A percentile compares a stretch with the other conserved stretches of the same genome.
phyloP scores from a whole-genome alignment of 2,113 vertebrate genomes.

The Ginglymostoma cirratum region DNA sequence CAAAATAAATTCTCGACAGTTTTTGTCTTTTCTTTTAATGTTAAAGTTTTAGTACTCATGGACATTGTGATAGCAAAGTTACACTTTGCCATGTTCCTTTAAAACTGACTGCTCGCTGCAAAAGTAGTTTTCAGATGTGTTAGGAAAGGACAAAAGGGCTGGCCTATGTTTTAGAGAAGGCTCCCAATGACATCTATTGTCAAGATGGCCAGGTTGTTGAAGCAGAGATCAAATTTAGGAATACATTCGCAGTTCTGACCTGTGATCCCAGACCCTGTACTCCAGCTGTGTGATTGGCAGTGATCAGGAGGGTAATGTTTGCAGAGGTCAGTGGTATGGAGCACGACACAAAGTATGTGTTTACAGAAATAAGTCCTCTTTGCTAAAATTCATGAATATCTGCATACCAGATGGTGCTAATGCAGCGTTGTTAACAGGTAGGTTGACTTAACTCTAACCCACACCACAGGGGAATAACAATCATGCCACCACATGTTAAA shows the following conservation, averaged over 20 bases:
- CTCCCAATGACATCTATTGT: constrained; percentile 11
- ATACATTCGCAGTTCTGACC: constrained; percentile 10
- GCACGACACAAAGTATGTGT: background rate
- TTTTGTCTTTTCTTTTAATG: background rate
- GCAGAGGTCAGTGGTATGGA: background rate
- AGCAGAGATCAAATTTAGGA: constrained; percentile 5
- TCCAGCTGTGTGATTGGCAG: constrained; percentile 24
- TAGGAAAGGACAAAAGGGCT: background rate
- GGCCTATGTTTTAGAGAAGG: background rate
- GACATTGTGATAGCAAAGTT: background rate
- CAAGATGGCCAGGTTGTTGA: background rate
- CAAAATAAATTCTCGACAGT: background rate
- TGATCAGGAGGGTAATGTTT: background rate
- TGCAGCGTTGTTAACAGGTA: constrained; percentile 19
- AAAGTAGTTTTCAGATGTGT: background rate
- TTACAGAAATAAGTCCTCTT: background rate
- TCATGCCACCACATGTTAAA: background rate
- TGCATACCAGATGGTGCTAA: constrained; percentile 18
- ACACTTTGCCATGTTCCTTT: background rate
- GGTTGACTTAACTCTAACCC: background rate
- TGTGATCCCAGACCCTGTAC: background rate
- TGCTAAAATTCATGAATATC: background rate
- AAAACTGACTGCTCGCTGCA: background rate
- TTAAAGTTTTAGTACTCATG: background rate
- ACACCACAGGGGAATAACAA: background rate